Evolutionary conservation across 1,140 invertebrate species (phyloP), one percentile per base, ranked within the genome.

Genomic region (Nasonia longicornis): DNA sequence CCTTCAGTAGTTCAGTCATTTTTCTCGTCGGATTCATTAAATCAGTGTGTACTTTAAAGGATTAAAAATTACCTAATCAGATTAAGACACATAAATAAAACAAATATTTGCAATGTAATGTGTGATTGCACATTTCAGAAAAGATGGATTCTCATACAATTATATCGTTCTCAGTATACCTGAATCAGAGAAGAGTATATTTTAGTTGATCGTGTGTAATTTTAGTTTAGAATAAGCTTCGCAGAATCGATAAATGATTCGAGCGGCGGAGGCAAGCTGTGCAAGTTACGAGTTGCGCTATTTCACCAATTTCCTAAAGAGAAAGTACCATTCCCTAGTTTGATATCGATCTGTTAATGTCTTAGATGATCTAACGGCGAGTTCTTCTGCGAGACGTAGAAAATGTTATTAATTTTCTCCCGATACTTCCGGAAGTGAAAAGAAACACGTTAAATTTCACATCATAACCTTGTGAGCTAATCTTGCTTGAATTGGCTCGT

Each of bases 281-380:
- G 72, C 79, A 42, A 80, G 63, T 80, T 70, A 64, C 31, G 31
- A 67, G 48, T 31, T 80, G 45, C 52, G 45, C 72, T 75, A 81
- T 81, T 81, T 81, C 66, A 77, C 22, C 64, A 77, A 81, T 76
- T 81, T 81, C 66, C 72, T 75, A 48, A 76, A 81, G 79, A 81
- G 79, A 81, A 81, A 81, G 79, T 77, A 74, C 64, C 66, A 76
- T 77, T 81, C 58, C 73, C 79, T 69, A 42, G 73, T 67, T 76
- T n/a, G 73, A 81, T 81, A 81, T 76, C 45, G 73, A 81, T 81
- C 66, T 7, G 42, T 64, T 77, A 70, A 76, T 71, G 48, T 81
- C n/a, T 76, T 63, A 42, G 79, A 81, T 81, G 73, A 81, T 81
- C 66, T 81, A 76, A 70, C 66, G 63, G 35, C 48, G 20, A 63